Conservation (phyloP, 2,113 vertebrate species). For the Cephalophus harveyi region DNA sequence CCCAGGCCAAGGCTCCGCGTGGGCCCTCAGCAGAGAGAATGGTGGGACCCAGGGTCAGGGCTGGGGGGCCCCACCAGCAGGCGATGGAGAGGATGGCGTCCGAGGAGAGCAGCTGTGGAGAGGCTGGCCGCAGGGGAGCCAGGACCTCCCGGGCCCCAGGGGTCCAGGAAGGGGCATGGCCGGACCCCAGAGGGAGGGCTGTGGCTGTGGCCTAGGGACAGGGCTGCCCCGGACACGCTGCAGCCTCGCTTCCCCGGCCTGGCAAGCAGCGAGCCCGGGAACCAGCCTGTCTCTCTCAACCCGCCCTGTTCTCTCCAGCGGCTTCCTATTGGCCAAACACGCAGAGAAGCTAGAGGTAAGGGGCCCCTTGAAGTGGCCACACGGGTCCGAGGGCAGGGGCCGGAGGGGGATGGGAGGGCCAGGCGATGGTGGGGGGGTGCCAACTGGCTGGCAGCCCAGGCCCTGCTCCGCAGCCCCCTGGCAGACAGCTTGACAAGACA, state of each 20-base stretch:
- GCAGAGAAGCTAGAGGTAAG: not conserved
- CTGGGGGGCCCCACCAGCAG: too few species aligned
- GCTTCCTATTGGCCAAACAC: not conserved
- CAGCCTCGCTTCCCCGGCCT: fast-evolving
- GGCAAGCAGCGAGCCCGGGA: not conserved
- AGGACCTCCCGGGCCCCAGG: too few species aligned
- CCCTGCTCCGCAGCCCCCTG: fast-evolving
- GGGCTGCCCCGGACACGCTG: fast-evolving
- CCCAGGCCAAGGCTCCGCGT: not conserved
- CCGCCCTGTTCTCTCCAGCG: fast-evolving
- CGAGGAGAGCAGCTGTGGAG: not conserved
- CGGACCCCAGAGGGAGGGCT: not conserved
- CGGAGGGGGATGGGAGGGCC: not conserved
- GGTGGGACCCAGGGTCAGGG: not conserved
- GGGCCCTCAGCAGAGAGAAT: not conserved
- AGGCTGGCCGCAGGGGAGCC: fast-evolving
- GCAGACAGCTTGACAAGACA: fast-evolving
- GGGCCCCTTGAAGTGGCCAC: not conserved
- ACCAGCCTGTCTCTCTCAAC: fast-evolving
- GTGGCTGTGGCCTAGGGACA: fast-evolving
- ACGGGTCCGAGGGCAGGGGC: not conserved
- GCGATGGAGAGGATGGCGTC: not conserved
- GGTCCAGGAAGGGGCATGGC: fast-evolving
- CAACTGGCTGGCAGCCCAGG: not conserved
- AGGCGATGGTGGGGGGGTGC: fast-evolving